Conservation (phyloP, 2,797 vertebrate genomes). For the Champsocephalus esox region DNA sequence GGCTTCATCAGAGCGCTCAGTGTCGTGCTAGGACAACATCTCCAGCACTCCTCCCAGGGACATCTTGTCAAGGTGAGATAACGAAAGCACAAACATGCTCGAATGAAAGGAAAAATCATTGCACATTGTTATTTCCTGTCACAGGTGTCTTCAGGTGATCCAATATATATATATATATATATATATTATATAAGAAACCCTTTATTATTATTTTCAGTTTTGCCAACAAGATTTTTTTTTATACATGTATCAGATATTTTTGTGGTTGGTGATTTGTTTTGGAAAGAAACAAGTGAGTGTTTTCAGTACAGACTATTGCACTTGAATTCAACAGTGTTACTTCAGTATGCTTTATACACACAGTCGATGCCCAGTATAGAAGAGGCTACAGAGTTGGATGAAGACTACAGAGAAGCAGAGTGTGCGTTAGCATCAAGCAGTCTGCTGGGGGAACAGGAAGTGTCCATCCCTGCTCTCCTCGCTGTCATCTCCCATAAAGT, state of each 20-base stretch:
- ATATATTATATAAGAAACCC: not conserved
- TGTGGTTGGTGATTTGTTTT: constrained; percentile 5
- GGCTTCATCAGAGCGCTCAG: constrained; percentile 91
- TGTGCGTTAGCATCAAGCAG: constrained; percentile 29
- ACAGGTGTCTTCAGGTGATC: not conserved
- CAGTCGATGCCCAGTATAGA: constrained; percentile 79
- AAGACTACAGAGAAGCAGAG: constrained; percentile 44
- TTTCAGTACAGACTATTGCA: not conserved
- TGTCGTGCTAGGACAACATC: constrained; percentile 78
- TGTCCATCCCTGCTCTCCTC: constrained; percentile 87
- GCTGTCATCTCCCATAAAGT: constrained; percentile 81
- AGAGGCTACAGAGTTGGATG: constrained; percentile 51
- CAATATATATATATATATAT: not conserved
- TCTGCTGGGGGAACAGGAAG: constrained; percentile 65
- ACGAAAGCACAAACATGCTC: not conserved
- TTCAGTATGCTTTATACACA: constrained; percentile 13
- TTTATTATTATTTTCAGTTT: not conserved
- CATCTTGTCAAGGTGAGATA: constrained; percentile 73
- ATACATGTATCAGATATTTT: not conserved
- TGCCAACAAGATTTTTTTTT: not conserved
- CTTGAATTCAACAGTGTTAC: not conserved
- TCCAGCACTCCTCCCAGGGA: constrained; percentile 63
- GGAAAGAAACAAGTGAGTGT: not conserved
- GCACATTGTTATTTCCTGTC: not conserved
- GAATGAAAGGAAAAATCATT: not conserved